Conservation (phyloP, 2,113 vertebrate genomes). For the Chloropsis hardwickii region DNA sequence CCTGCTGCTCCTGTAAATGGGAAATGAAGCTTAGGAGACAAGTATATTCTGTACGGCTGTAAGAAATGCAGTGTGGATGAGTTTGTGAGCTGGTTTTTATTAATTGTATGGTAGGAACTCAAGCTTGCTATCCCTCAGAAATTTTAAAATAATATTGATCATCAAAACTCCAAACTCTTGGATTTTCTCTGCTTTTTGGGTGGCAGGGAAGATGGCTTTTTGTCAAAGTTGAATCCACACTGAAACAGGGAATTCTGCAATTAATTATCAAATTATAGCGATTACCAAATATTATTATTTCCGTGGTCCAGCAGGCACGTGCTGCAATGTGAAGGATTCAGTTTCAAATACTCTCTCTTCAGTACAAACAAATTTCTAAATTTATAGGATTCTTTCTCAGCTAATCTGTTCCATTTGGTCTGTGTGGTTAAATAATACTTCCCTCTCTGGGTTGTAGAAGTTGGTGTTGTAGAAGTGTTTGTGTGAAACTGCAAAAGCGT, state of each 20-base stretch:
- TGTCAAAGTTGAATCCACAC: neutral
- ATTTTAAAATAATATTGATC: neutral
- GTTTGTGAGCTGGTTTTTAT: neutral
- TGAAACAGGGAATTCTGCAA: neutral
- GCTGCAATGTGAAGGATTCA: neutral
- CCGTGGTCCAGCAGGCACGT: neutral
- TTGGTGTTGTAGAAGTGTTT: neutral
- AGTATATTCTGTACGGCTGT: neutral
- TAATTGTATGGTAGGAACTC: neutral
- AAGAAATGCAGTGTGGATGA: neutral
- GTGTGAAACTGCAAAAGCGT: neutral
- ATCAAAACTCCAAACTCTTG: neutral
- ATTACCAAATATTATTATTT: neutral
- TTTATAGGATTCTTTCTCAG: neutral
- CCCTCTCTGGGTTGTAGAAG: too few relatives aligned
- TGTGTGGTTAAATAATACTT: neutral
- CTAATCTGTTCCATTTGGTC: neutral
- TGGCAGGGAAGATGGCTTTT: neutral
- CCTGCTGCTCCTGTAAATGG: neutral
- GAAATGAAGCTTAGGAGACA: neutral
- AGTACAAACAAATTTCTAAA: neutral
- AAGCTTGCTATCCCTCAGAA: neutral
- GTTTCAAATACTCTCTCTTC: neutral
- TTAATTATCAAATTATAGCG: neutral
- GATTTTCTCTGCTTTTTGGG: neutral